Conservation (phyloP, 2,888 invertebrate species). For the Macrosiphum euphorbiae region DNA sequence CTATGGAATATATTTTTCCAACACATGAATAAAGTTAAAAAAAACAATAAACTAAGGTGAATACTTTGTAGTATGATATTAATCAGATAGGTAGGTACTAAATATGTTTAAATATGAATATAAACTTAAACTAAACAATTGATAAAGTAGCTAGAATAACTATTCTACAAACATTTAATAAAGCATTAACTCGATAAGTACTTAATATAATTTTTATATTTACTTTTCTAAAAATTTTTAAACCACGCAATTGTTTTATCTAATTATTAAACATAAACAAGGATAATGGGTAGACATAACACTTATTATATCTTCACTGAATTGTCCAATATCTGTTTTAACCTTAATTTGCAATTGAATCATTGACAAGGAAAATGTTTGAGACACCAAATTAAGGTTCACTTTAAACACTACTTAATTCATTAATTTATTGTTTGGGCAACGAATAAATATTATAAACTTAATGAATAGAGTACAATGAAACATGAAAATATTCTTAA, state of each 20-base stretch:
- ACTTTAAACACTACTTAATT: constrained; percentile 8
- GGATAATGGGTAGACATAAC: background rate
- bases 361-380: background rate
- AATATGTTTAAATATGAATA: background rate
- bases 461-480: background rate
- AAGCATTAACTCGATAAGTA: background rate
- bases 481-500: background rate
- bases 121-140: background rate
- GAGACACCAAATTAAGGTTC: background rate
- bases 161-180: background rate
- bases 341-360: background rate
- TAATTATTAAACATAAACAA: background rate
- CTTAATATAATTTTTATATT: background rate
- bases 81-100: background rate
- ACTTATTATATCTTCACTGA: background rate
- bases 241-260: background rate
- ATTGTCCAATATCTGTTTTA: background rate
- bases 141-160: background rate
- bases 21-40: background rate
- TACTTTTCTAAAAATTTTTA: background rate
- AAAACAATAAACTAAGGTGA: background rate
- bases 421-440: background rate
- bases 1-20: background rate
- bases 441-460: background rate
- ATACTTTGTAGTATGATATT: background rate